phyloP scores from a whole-genome alignment of 1,140 invertebrate species.

The Drosophila lacteicornis region DNA sequence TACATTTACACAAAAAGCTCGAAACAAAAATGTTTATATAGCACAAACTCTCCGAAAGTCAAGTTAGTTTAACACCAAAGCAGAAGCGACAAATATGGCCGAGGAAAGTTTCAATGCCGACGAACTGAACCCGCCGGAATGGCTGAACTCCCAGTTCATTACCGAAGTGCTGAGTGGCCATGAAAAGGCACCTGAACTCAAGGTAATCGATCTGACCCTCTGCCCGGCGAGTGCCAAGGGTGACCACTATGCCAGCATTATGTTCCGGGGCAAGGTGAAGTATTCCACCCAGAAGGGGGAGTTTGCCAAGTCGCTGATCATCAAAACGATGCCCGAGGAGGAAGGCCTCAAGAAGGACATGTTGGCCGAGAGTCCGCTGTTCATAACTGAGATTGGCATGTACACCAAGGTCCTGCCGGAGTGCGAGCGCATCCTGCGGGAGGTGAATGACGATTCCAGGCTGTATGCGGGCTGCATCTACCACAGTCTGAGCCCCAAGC shows the following conservation, averaged over 20 bases:
- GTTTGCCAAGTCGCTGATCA: conserved; percentile 49
- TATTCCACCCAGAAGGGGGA: conserved; percentile 5
- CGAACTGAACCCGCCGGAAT: conserved; percentile 17
- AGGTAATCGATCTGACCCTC: conserved; percentile 30
- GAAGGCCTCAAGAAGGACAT: conserved; percentile 63
- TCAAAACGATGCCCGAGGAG: conserved; percentile 67
- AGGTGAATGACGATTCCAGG: conserved; percentile 39
- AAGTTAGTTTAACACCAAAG: not conserved
- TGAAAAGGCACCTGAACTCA: conserved; percentile 27
- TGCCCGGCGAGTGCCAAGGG: conserved; percentile 64
- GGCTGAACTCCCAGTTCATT: conserved; percentile 50
- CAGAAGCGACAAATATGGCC: not conserved
- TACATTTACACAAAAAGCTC: conserved; percentile 5
- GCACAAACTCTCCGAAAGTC: not conserved
- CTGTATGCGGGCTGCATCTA: conserved; percentile 52
- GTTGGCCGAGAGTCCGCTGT: conserved; percentile 36
- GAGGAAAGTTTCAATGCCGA: conserved; percentile 6
- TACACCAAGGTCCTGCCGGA: conserved; percentile 52
- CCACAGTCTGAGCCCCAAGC: conserved; percentile 36
- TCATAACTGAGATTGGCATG: conserved; percentile 70
- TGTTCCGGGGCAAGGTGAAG: conserved; percentile 59
- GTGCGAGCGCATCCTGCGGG: conserved; percentile 45
- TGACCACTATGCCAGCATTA: conserved; percentile 78
- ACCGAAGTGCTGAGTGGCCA: conserved; percentile 35
- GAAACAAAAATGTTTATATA: not conserved